phyloP scores from a whole-genome alignment of 1,140 invertebrate species.

The Oncopodura yosiiana region DNA sequence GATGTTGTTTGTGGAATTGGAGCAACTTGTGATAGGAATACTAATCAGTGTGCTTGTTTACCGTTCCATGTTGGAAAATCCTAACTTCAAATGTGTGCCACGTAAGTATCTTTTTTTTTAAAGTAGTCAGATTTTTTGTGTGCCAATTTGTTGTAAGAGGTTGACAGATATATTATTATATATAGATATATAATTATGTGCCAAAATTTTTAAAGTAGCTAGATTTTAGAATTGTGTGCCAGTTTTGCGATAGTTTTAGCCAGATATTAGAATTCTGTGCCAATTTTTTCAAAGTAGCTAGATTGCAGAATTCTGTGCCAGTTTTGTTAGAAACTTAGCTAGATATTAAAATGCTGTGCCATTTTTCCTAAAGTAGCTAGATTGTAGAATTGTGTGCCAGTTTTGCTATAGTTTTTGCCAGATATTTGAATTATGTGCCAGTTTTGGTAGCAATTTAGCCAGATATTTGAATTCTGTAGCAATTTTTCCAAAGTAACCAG shows the following conservation, averaged over 20 bases:
- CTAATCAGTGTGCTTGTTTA: conserved; percentile 74
- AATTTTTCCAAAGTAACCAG: too few species aligned
- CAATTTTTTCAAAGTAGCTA: neutral
- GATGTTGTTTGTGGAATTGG: conserved; percentile 70
- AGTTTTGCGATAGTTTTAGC: too few species aligned
- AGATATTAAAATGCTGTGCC: neutral
- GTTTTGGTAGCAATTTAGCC: neutral
- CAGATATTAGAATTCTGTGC: neutral
- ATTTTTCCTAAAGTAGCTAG: neutral
- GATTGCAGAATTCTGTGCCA: too few species aligned
- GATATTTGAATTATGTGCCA: neutral
- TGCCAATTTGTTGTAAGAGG: neutral
- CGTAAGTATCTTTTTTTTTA: conserved; percentile 53
- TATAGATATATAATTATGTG: neutral
- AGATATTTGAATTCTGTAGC: too few species aligned
- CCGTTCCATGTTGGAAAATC: conserved; percentile 78
- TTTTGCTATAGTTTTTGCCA: too few species aligned
- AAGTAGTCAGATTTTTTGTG: neutral
- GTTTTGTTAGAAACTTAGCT: too few species aligned
- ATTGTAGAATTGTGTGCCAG: too few species aligned
- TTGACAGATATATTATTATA: neutral
- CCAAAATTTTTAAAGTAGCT: neutral
- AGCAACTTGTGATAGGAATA: conserved; percentile 64
- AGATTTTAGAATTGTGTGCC: too few species aligned
- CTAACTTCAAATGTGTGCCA: conserved; percentile 77